phyloP scores from a whole-genome alignment of 2,888 invertebrate species.

The Tiliacea citrago region DNA sequence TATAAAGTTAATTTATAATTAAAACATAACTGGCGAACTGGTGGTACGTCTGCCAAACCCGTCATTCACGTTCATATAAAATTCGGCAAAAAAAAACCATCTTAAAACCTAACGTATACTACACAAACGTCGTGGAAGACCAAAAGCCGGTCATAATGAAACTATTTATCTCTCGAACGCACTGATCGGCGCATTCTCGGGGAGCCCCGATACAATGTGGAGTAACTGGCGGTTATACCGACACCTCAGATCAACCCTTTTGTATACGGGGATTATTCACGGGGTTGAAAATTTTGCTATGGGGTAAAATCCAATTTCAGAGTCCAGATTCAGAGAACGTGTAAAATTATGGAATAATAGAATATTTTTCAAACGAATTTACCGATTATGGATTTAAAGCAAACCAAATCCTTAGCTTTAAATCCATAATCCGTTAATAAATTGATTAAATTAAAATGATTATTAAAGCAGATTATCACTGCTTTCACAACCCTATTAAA shows the following conservation, averaged over 20 bases:
- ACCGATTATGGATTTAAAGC: too few species aligned
- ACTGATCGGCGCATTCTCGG: conserved; percentile 76
- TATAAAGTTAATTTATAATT: neutral
- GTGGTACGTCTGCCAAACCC: neutral
- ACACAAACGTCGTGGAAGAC: conserved; percentile 74
- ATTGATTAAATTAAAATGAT: too few species aligned
- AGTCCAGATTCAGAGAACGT: neutral
- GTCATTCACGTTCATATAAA: neutral
- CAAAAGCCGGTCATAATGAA: conserved; percentile 86
- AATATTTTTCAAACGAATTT: neutral
- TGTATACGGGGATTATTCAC: conserved; percentile 29
- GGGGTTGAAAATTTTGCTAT: conserved; percentile 1
- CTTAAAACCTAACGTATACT: conserved; percentile 70
- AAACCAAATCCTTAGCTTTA: too few species aligned
- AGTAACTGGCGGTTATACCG: conserved; percentile 57
- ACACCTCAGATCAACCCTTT: conserved; percentile 62
- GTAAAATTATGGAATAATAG: neutral
- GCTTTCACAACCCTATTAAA: too few species aligned
- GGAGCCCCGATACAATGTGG: conserved; percentile 74
- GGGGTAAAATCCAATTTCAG: neutral
- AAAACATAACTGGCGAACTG: neutral
- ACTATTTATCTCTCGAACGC: conserved; percentile 86
- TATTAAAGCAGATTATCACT: too few species aligned
- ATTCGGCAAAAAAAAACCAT: conserved; percentile 26
- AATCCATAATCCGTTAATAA: neutral